Conservation (phyloP, 2,888 invertebrate genomes). For the Cheilosia grossa region DNA sequence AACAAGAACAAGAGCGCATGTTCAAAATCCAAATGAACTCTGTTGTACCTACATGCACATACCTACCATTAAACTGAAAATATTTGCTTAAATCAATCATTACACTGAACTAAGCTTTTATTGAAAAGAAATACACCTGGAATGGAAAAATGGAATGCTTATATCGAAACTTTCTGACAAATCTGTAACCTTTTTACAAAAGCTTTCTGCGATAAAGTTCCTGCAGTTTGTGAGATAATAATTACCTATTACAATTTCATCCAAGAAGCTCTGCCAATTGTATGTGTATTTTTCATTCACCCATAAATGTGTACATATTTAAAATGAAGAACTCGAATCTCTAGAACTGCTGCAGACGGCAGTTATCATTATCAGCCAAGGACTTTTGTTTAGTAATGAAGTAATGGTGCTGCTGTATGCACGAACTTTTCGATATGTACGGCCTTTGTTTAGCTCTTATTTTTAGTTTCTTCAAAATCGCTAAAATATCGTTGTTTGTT, state of each 20-base stretch:
- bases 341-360: conserved; percentile 5
- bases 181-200: background rate
- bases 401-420: conserved; percentile 78
- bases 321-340: conserved; percentile 2
- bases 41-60: background rate
- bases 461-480: conserved; percentile 10
- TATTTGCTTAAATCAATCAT: background rate
- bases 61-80: background rate
- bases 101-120: conserved; percentile 14
- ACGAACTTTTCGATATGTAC: conserved; percentile 46
- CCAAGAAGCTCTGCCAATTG: conserved; percentile 17
- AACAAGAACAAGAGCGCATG: background rate
- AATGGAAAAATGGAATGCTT: background rate
- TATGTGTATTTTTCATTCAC: conserved; percentile 33
- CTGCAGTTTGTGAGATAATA: conserved; percentile 14
- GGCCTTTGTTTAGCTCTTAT: background rate
- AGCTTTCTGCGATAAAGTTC: conserved; percentile 14
- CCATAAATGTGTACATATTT: background rate
- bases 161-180: background rate
- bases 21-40: background rate
- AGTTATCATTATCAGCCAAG: conserved; percentile 26
- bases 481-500: background rate
- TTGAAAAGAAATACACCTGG: background rate
- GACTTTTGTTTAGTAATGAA: conserved; percentile 77
- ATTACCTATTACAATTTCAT: conserved; percentile 18